phyloP scores from a whole-genome alignment of 2,113 vertebrate species.

The Rhea americana region DNA sequence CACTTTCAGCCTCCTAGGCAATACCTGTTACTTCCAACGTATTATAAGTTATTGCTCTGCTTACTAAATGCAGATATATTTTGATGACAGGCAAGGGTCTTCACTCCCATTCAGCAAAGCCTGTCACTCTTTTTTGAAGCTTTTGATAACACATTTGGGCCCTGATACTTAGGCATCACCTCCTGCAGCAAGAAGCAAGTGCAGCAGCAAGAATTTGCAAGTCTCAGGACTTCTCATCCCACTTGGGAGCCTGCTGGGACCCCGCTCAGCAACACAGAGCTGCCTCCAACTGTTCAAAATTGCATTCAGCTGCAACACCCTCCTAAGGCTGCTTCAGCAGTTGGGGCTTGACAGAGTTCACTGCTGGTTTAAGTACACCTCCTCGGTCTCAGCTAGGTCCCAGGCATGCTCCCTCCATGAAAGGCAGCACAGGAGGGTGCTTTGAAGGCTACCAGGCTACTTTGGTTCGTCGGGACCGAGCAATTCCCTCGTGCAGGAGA shows the following conservation, averaged over 20 bases:
- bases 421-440: background rate
- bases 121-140: background rate
- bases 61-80: background rate
- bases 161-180: background rate
- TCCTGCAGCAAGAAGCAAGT: background rate
- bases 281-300: background rate
- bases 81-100: background rate
- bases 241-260: background rate
- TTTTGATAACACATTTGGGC: fast-evolving
- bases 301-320: background rate
- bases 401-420: fast-evolving
- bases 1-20: conserved; percentile 49
- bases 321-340: background rate
- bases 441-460: background rate
- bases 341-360: conserved; percentile 18
- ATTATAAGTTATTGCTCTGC: background rate
- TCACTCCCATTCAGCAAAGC: background rate
- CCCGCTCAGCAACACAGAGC: background rate
- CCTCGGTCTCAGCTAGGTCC: fast-evolving
- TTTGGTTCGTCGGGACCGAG: fast-evolving
- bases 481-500: background rate
- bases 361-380: background rate
- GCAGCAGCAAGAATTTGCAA: background rate
- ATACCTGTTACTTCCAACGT: background rate
- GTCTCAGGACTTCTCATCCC: background rate